Evolutionary conservation across 2,113 vertebrate species (phyloP).

Genomic region (Microtus pennsylvanicus): DNA sequence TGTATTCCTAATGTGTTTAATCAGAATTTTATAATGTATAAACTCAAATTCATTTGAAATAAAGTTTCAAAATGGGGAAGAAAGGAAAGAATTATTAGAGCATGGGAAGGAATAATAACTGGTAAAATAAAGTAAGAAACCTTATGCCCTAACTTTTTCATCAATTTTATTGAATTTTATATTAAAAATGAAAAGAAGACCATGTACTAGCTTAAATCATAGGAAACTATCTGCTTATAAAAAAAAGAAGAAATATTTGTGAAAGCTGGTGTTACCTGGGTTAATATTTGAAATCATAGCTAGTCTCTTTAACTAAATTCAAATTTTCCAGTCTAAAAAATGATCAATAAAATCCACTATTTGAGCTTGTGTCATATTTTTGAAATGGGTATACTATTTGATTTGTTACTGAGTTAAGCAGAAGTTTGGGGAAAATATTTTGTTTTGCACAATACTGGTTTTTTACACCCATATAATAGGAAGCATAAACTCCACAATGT

Average conservation of each 20-base stretch:
- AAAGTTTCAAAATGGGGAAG: neutral
- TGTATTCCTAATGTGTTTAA: slow-evolving; percentile 41
- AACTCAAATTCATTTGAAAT: slow-evolving; percentile 42
- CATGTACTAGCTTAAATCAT: neutral
- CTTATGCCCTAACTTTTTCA: neutral
- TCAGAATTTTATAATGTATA: slow-evolving; percentile 25
- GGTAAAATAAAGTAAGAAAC: neutral
- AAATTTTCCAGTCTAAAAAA: neutral
- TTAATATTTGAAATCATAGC: neutral
- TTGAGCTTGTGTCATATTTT: neutral
- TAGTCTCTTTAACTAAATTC: neutral
- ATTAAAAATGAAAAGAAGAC: neutral
- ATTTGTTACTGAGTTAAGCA: neutral
- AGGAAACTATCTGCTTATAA: neutral
- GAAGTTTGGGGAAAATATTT: neutral
- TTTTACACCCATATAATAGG: neutral
- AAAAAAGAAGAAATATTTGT: neutral
- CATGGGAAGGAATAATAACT: neutral
- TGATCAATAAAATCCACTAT: neutral
- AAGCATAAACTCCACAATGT: neutral
- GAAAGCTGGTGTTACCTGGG: neutral
- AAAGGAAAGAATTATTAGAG: slow-evolving; percentile 24
- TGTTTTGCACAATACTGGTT: neutral
- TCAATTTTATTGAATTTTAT: neutral
- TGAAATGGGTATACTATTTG: neutral